These are phyloP conservation scores for Glaucopsyche alexis DNA, from an alignment of 2,888 invertebrate species.

Conservation along the genomic window DNA sequence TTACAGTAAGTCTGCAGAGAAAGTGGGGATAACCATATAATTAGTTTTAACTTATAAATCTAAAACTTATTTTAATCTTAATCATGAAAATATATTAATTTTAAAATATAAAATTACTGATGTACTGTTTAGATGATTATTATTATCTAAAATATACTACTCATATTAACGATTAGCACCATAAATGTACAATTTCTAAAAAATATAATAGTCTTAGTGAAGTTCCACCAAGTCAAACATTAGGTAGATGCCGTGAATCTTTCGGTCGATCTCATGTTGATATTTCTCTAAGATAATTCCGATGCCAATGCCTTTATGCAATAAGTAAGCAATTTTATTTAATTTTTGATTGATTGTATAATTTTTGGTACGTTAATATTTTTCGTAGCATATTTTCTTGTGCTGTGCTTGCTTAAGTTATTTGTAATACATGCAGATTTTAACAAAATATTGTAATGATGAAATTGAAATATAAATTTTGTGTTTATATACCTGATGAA, in stretches of 20 bases:
- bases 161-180: neutral
- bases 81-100: neutral
- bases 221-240: neutral
- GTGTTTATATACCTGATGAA: conserved; percentile 20
- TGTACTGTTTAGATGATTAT: neutral
- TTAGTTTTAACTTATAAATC: conserved; percentile 47
- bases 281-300: neutral
- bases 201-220: neutral
- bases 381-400: conserved; percentile 17
- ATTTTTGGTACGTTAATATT: conserved; percentile 8
- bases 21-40: conserved; percentile 50
- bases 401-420: neutral
- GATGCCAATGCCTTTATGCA: neutral
- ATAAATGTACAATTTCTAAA: neutral
- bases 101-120: neutral
- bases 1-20: conserved; percentile 57
- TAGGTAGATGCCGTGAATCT: neutral
- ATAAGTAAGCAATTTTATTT: neutral
- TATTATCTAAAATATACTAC: neutral
- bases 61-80: conserved; percentile 10
- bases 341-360: neutral
- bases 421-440: neutral
- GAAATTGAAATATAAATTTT: neutral
- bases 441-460: neutral
- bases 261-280: neutral